A percentile compares a stretch with the other conserved stretches of the same genome.
Evolutionary conservation across 2,888 invertebrate genomes (phyloP).

Genomic region (Minunthozetes semirufus): DNA sequence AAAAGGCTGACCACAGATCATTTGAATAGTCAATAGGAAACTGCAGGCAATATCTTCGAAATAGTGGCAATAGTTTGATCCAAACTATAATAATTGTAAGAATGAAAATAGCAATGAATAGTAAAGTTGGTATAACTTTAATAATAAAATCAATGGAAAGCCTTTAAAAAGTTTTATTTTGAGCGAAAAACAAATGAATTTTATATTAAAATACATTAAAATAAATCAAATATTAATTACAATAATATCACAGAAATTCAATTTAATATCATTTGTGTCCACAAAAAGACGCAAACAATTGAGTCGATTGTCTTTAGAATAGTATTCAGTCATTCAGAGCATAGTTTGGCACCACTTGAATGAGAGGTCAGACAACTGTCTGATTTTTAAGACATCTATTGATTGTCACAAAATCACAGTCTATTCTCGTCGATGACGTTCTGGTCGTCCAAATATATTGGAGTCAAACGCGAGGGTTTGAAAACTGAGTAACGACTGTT

Average conservation of each 20-base stretch:
- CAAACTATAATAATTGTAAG: too few species aligned
- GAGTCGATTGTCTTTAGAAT: neutral
- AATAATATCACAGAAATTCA: neutral
- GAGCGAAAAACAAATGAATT: too few species aligned
- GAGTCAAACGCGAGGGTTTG: constrained; percentile 10
- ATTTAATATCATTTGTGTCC: neutral
- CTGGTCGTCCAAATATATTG: constrained; percentile 4
- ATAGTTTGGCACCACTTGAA: neutral
- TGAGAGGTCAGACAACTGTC: neutral
- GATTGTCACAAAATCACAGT: neutral
- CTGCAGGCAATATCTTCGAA: too few species aligned
- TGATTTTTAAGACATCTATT: neutral
- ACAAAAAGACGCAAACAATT: neutral
- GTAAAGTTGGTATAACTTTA: too few species aligned
- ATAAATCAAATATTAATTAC: too few species aligned
- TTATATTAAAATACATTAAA: too few species aligned
- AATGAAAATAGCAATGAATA: too few species aligned
- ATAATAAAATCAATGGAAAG: too few species aligned
- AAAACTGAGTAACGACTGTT: constrained; percentile 44
- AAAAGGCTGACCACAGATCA: too few species aligned
- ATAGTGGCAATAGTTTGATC: too few species aligned
- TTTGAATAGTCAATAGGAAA: too few species aligned
- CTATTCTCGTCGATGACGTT: neutral
- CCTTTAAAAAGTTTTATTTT: too few species aligned
- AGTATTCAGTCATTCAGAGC: neutral